Base-by-base conservation (phyloP, 2,797 vertebrate genomes). In the Salmo trutta region DNA sequence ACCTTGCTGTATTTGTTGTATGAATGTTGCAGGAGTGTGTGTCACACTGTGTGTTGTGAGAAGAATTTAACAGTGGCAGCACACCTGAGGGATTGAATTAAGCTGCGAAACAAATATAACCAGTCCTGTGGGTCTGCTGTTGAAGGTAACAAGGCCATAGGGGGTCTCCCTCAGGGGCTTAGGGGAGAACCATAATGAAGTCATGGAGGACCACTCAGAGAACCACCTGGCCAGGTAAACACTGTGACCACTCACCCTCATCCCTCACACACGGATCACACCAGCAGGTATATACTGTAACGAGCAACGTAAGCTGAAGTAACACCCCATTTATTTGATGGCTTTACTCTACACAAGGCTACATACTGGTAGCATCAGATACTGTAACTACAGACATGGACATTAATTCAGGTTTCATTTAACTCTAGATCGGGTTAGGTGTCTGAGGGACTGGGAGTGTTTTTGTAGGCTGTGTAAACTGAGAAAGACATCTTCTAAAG, bases 141-240 rank as follows among this genome's bases (percentile, higher is more conserved):
- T 59, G 77, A 75, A 82, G 82, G 87, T 90, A 90, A 89, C 82
- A 16, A 89, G 87, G 75, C 83, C 86, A 51, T 7, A 12, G 69
- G 77, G 76, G 66, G 52, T 4, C 24, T 80, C 83, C 82, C 79
- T 4, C 24, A 1, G 6, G 1, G 16, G 19, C 36, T 29, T 47
- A 47, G 0, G 24, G 21, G 75, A 73, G 75, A n/a, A 74, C 41
- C 51, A 53, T 88, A 90, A 91, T 88, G 85, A 90, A 84, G 88
- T 83, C 89, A 86, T 14, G 52, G 67, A 86, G 84, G 86, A 85
- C 67, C 24, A 16, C 65, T 77, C n/a, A 82, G 51, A 2, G 24
- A 79, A 67, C 75, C 75, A 27, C 2, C 0, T 17, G 0, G 4
- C 36, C 76, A 59, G 75, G 83, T 79, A 87, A 88, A 88, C 83